Base-by-base conservation (phyloP, 2,888 invertebrate species). In the Junonia oenone region DNA sequence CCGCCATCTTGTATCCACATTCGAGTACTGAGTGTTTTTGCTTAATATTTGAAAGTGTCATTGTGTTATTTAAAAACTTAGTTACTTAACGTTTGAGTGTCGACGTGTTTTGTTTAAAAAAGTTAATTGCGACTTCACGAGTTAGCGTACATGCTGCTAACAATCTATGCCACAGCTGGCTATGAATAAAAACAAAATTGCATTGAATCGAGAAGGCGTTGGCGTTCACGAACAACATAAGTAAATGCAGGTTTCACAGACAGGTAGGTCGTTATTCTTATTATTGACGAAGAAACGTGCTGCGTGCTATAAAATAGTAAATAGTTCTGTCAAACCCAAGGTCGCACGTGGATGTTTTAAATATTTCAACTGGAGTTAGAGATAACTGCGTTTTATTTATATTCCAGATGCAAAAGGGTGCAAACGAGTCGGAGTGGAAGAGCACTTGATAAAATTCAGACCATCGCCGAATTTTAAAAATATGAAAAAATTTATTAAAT, bases 401-500 rank as follows among this genome's bases (percentile, higher is more conserved):
- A 15, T 58, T 59, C 53, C 60, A 68, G 68, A 63, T 55, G 45
- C 58, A 40, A 57, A 56, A 26, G 60, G 62, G 46, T 54, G 58
- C 47, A 62, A 61, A 53, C 65, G 64, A 64, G 62, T 67, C 29
- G 69, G 68, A 27, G 70, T 69, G 52, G 72, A 78, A 62, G 79
- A 78, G 56, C 72, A 78, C 27, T 62, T 63, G 8, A 72, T 81
- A 35, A 75, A 75, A 26, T 81, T 82, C 62, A 69, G 73, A 13
- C 75, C 82, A 13, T 82, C 80, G 0, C 78, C 77, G 17, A 81
- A 83, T 58, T 81, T 82, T 45, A 81, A 76, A 65, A 78, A 81
- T 29, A 86, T 84, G 84, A 82, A 76, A 62, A 85, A 86, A 45
- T 81, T 78, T 59, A 64, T 81, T 0, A 74, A 76, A 37, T 75